Evolutionary conservation across 2,888 invertebrate genomes (phyloP).

Genomic region (Spatulosminthurus flaviceps): DNA sequence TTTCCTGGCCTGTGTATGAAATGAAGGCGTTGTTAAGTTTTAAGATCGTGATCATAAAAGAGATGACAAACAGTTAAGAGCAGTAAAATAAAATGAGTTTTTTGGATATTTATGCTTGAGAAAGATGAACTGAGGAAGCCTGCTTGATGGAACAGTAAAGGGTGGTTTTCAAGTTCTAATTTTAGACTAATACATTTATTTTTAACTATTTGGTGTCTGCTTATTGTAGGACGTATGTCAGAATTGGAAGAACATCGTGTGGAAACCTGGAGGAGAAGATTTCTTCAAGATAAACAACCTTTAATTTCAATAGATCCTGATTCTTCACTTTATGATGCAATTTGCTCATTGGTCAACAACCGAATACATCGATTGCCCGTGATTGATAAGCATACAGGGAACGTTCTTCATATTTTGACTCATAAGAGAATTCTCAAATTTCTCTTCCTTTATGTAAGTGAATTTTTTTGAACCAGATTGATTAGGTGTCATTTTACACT

Average conservation of each 20-base stretch:
- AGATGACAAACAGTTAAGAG: too few species aligned
- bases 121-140: too few species aligned
- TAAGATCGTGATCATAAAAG: too few species aligned
- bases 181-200: background rate
- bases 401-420: conserved; percentile 95
- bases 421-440: conserved; percentile 98
- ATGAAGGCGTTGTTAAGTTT: too few species aligned
- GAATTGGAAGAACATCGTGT: conserved; percentile 96
- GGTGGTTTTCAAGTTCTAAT: background rate
- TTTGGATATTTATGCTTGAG: too few species aligned
- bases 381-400: conserved; percentile 92
- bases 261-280: conserved; percentile 83
- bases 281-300: conserved; percentile 62
- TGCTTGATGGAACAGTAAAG: background rate
- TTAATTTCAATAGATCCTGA: conserved; percentile 69
- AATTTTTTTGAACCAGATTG: background rate
- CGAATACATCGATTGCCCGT: conserved; percentile 97
- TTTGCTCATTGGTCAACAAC: conserved; percentile 89
- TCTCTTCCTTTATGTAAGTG: conserved; percentile 94
- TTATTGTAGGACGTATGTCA: conserved; percentile 74
- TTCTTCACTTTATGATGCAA: conserved; percentile 92
- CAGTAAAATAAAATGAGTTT: too few species aligned
- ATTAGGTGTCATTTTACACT: too few species aligned
- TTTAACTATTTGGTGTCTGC: conserved; percentile 2
- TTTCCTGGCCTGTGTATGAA: too few species aligned